Base-by-base conservation (phyloP, 2,888 invertebrate species). In the Stramonita haemastoma region DNA sequence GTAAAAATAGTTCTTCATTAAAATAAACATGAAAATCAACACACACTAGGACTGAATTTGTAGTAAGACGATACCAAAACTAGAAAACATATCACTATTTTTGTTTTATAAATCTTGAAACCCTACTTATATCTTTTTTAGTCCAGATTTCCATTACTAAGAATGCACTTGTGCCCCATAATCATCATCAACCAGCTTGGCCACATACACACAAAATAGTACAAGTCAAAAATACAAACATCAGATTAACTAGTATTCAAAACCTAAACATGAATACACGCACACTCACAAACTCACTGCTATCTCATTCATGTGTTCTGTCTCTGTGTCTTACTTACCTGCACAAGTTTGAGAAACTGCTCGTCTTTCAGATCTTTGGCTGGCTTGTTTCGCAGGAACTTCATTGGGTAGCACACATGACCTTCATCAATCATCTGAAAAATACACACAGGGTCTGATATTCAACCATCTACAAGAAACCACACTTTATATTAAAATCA, bases 301-400 rank as follows among this genome's bases (percentile, higher is more conserved):
- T 60, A 32, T 46, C 13, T n/a, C 36, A 57, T 13, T 46, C 46
- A 46, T 46, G 2, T 8, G 8, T 46, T 46, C 46, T 46, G 2
- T 46, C 46, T 46, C 46, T 46, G 4, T 8, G 8, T 46, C 46
- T 46, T 79, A 36, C 92, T 92, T 83, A 95, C 95, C 93, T 94
- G 93, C 73, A 93, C 95, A 85, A 99, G 96, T 94, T 98, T 98
- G 46, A 99, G 96, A 96, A 98, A 99, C 96, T 99, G 98, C 93
- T 99, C 99, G 0, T 98, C 98, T 0, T 97, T 97, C 86, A 99
- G 96, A 95, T 98, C 98, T 4, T 98, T 97, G 0, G 99, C 98
- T 0, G 99, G 99, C 95, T 99, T 99, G 95, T 98, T 98, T 95
- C 98, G 98, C 83, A 99, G 95, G 95, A 99, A 99, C 95, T 99